Base-by-base conservation (phyloP, 1,140 invertebrate species). In the Drosophila parvula region DNA sequence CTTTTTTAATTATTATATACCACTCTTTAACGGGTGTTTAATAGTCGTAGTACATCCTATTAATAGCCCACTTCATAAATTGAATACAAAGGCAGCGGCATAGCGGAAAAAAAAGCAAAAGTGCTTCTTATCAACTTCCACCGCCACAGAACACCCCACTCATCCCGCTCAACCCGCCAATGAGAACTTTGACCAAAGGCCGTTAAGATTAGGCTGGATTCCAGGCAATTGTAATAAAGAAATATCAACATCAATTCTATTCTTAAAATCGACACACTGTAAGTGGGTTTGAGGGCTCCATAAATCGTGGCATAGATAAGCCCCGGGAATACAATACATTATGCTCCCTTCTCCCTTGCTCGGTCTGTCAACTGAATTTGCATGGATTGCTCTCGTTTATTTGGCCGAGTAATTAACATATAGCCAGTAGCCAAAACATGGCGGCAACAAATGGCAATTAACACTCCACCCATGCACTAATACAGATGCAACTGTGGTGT, bases 351-450 rank as follows among this genome's bases (percentile, higher is more conserved):
- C 48, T 38, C 22, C 22, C 22, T 2, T 53, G 32, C 16, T 50
- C 28, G 36, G 64, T 32, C 48, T 74, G 79, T 74, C 81, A 78
- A 56, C 74, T 68, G 65, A 56, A 82, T 69, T 68, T 82, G 43
- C 60, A 71, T 75, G 58, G 43, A 50, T 65, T 69, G 36, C 63
- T 77, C 45, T 77, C 45, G 56, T 56, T 50, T 61, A 74, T 85
- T 78, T 86, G 74, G 59, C 38, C 53, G 62, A 67, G 73, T 82
- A 79, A 88, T 86, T 86, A 86, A 88, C 76, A 82, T 79, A 71
- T 86, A 50, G 77, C 73, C 65, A 55, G 60, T 50, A 82, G 83
- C 79, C 63, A 79, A 55, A 75, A 82, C 74, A 85, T 79, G 75
- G 68, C 74, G 58, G 61, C 68, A 69, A 74, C 74, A 67, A 81